Percentiles rank a stretch among this genome's conserved stretches.
Evolutionary conservation across 2,797 vertebrate species (phyloP).

Genomic region (Brachyalestes nurse): DNA sequence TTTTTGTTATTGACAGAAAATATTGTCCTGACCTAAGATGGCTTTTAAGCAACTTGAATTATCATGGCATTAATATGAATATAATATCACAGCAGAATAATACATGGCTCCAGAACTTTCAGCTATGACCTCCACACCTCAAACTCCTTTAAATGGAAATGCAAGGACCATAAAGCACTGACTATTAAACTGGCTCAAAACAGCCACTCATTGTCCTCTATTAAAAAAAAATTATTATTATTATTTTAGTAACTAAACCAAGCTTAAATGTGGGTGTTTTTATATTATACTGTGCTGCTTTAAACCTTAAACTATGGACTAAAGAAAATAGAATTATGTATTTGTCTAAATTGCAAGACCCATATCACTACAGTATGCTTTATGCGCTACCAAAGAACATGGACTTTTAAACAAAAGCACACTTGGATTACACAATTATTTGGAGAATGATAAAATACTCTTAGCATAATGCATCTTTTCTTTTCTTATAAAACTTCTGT

Average conservation of each 20-base stretch:
- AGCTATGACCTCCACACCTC: neutral
- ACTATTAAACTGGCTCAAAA: neutral
- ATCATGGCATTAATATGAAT: neutral
- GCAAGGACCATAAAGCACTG: neutral
- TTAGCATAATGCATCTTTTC: constrained; percentile 6
- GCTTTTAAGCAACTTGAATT: neutral
- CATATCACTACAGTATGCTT: neutral
- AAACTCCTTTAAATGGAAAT: neutral
- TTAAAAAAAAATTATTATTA: too few relatives aligned
- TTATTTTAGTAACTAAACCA: too few relatives aligned
- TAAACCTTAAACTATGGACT: neutral
- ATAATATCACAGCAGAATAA: neutral
- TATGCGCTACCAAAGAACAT: neutral
- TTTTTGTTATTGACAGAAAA: neutral
- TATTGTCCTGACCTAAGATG: neutral
- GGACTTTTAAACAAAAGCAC: constrained; percentile 1
- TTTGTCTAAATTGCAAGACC: neutral
- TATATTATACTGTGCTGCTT: neutral
- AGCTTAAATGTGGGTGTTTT: neutral
- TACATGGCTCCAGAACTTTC: neutral
- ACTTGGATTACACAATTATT: constrained; percentile 18
- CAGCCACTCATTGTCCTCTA: too few relatives aligned
- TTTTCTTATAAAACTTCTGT: constrained; percentile 23
- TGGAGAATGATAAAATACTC: constrained; percentile 19
- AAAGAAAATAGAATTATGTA: constrained; percentile 21